Conservation (phyloP, 2,888 invertebrate species). For the Calliopum simillimum region DNA sequence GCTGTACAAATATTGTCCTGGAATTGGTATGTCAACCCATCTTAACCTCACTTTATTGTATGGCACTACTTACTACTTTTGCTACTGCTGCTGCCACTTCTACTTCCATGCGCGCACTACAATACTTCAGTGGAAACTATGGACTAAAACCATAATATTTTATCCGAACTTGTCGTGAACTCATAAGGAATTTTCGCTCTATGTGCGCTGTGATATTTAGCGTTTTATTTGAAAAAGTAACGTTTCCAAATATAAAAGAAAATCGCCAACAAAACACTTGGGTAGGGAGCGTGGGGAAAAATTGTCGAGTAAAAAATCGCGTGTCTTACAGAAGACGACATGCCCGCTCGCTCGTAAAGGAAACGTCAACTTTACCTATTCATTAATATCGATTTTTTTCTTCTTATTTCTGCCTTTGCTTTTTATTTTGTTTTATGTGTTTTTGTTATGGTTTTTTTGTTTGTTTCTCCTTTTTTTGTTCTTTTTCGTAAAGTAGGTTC, state of each 20-base stretch:
- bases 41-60: conserved; percentile 37
- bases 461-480: conserved; percentile 16
- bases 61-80: not conserved
- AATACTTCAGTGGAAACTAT: conserved; percentile 11
- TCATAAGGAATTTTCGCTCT: not conserved
- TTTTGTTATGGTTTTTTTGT: conserved; percentile 18
- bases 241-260: conserved; percentile 26
- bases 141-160: conserved; percentile 20
- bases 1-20: conserved; percentile 33
- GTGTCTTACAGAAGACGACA: conserved; percentile 12
- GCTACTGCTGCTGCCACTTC: not conserved
- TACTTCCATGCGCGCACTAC: not conserved
- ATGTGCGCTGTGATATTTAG: conserved; percentile 10
- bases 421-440: conserved; percentile 17
- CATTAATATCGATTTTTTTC: conserved; percentile 40
- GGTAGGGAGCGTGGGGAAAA: no score
- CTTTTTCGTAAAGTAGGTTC: conserved; percentile 1
- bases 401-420: not conserved
- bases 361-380: conserved; percentile 33
- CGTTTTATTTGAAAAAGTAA: conserved; percentile 26
- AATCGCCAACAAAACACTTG: not conserved
- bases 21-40: conserved; percentile 39
- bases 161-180: not conserved
- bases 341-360: not conserved
- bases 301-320: not conserved